A percentile compares a stretch with the other conserved stretches of the same genome.
Conservation (phyloP, 2,113 vertebrate species). For the Chitala chitala region DNA sequence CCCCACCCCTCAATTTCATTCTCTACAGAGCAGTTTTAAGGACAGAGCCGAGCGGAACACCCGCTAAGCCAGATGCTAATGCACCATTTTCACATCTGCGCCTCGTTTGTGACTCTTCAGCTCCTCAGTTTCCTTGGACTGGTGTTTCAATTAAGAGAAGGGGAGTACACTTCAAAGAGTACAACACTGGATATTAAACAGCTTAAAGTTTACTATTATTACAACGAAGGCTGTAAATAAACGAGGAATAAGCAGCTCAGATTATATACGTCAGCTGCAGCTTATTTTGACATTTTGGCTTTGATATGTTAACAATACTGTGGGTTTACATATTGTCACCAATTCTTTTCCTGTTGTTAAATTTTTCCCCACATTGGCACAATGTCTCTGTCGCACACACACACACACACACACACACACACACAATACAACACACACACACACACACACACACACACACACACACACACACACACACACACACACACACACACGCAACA, state of each 20-base stretch:
- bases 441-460: conserved; percentile 25
- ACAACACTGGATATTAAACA: conserved; percentile 20
- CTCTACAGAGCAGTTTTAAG: too few species aligned
- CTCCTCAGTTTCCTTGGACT: neutral
- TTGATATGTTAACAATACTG: conserved; percentile 55
- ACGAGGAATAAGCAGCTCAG: neutral
- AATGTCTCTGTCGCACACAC: neutral
- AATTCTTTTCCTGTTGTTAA: conserved; percentile 16
- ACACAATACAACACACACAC: conserved; percentile 35
- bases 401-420: neutral
- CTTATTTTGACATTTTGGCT: conserved; percentile 54
- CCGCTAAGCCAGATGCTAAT: too few species aligned
- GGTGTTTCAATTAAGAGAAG: neutral
- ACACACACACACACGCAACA: neutral
- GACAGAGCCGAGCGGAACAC: too few species aligned
- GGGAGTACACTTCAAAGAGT: neutral
- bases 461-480: neutral
- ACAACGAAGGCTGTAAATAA: conserved; percentile 3
- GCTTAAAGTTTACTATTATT: conserved; percentile 9
- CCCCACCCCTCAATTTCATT: too few species aligned
- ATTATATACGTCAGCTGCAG: conserved; percentile 45
- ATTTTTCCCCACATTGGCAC: neutral
- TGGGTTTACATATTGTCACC: conserved; percentile 54
- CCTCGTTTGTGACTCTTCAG: neutral
- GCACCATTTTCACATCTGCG: too few species aligned